Evolutionary conservation across 2,113 vertebrate species (phyloP), one percentile per base, ranked within the genome.

Genomic region (Panthera leo): DNA sequence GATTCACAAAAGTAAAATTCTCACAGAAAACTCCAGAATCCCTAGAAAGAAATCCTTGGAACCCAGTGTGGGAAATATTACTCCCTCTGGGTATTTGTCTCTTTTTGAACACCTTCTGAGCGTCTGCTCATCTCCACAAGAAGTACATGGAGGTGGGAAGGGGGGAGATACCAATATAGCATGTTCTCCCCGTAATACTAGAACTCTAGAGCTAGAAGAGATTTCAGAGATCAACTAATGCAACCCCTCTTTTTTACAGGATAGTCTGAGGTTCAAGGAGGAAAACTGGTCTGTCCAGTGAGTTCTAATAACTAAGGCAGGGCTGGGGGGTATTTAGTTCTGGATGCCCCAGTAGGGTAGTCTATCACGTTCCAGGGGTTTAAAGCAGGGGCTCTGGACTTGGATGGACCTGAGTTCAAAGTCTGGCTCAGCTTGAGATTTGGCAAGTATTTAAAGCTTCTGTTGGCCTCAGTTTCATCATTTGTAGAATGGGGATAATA

Each of bases 21-120:
- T 92, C 36, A 51, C 39, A 78, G 73, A 91, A 91, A 83, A 83
- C 34, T 83, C 23, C 31, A 84, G 89, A 90, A 79, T 75, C 82
- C 51, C 71, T 31, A 48, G 45, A 94, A 85, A 87, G 78, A 87
- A 89, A 73, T 76, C 76, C 71, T 63, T 85, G 78, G 93, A 96
- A 73, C 70, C 82, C 63, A 14, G 80, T 42, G 73, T 91, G 82
- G 80, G 82, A 88, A 94, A 71, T 0, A 4, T 36, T 48, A 8
- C 61, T 88, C 55, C 36, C 45, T 88, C 63, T 36, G 48, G 78
- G 61, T 48, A 27, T 85, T 95, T 23, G 63, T 55, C 68, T 89
- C 85, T 91, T 48, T 95, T 25, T 84, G 48, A 71, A 76, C 55
- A 87, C 79, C 68, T 58, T 42, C 82, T 71, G 39, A 65, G 34